Conservation (phyloP, 1,140 invertebrate genomes). For the Adoxophyes honmai region DNA sequence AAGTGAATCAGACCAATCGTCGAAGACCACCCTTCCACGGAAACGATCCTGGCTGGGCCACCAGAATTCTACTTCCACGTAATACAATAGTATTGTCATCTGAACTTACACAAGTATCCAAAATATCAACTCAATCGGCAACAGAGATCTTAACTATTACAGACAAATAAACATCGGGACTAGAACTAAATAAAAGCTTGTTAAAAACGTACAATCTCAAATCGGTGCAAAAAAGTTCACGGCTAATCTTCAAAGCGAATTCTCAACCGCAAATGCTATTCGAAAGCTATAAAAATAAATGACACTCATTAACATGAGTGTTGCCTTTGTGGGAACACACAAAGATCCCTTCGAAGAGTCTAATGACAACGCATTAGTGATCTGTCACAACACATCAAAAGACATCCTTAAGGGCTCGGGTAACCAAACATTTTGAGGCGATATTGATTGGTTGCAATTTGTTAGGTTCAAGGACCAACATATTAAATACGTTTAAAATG, state of each 20-base stretch:
- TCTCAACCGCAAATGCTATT: slow-evolving; percentile 58
- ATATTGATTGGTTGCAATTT: slow-evolving; percentile 70
- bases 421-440: slow-evolving; percentile 36
- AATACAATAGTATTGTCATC: no score
- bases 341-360: slow-evolving; percentile 50
- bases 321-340: slow-evolving; percentile 48
- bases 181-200: no score
- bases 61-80: no score
- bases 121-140: no score
- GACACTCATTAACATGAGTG: slow-evolving; percentile 64
- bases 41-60: no score
- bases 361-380: slow-evolving; percentile 72
- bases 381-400: slow-evolving; percentile 74
- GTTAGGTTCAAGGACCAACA: slow-evolving; percentile 50
- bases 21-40: no score
- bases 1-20: no score
- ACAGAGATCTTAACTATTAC: no score
- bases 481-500: slow-evolving; percentile 36
- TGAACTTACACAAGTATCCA: no score
- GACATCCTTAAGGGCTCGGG: slow-evolving; percentile 45
- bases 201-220: slow-evolving; percentile 20
- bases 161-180: no score
- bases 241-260: slow-evolving; percentile 57
- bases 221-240: slow-evolving; percentile 23
- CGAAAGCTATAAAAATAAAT: slow-evolving; percentile 72